A percentile compares a stretch with the other conserved stretches of the same genome.
phyloP scores from a whole-genome alignment of 2,113 vertebrate genomes.

The Thalassarche chlororhynchos region DNA sequence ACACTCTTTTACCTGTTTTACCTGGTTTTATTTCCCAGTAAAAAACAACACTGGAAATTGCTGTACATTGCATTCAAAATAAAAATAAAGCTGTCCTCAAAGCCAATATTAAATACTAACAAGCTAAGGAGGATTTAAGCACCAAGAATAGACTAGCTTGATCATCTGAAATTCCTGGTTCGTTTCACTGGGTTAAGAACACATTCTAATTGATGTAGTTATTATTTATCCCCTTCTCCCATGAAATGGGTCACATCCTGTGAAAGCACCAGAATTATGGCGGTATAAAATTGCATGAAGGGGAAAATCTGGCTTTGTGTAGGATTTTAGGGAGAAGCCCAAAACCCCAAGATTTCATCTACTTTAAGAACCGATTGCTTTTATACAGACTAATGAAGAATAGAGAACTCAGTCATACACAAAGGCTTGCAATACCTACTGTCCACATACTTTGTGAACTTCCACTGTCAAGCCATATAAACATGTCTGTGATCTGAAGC shows the following conservation, averaged over 20 bases:
- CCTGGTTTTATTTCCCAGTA: not conserved
- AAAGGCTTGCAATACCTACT: not conserved
- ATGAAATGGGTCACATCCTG: not conserved
- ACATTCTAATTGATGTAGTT: not conserved
- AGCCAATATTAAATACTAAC: not conserved
- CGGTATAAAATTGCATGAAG: not conserved
- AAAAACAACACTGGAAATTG: not conserved
- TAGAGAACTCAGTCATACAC: not conserved
- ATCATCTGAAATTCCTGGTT: not conserved
- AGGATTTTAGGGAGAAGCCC: not conserved
- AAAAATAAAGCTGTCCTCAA: not conserved
- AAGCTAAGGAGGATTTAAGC: not conserved
- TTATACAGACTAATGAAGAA: not conserved
- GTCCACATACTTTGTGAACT: not conserved
- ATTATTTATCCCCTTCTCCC: not conserved
- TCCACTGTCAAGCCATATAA: not conserved
- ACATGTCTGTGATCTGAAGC: not conserved
- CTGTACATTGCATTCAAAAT: not conserved
- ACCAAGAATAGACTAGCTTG: not conserved
- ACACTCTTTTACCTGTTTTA: not conserved
- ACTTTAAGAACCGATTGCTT: not conserved
- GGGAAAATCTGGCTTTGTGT: not conserved
- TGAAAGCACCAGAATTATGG: not conserved
- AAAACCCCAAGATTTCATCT: not conserved
- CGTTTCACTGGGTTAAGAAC: not conserved